Evolutionary conservation across 1,140 invertebrate genomes (phyloP).

Genomic region (Polypedilum vanderplanki): DNA sequence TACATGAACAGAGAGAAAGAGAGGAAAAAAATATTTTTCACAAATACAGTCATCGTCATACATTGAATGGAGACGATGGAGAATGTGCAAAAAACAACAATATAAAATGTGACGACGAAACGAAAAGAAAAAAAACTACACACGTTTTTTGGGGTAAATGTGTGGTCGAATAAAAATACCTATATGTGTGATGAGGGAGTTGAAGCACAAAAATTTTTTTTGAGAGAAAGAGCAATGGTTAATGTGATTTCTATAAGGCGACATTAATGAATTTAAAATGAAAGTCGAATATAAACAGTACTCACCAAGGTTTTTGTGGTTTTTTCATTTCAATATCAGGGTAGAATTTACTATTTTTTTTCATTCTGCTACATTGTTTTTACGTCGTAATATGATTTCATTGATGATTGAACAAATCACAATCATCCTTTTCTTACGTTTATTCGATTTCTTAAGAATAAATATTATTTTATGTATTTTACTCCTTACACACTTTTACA

Average conservation of each 20-base stretch:
- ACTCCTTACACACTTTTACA: neutral
- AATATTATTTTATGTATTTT: neutral
- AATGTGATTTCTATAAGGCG: constrained; percentile 1
- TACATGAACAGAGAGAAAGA: neutral
- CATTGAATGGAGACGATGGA: constrained; percentile 15
- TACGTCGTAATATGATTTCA: neutral
- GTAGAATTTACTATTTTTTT: constrained; percentile 23
- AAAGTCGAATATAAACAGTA: neutral
- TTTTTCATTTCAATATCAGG: constrained; percentile 28
- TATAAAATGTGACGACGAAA: constrained; percentile 23
- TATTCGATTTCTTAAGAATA: neutral
- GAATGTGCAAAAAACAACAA: constrained; percentile 21
- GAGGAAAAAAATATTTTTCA: neutral
- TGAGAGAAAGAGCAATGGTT: neutral
- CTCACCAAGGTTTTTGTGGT: constrained; percentile 25
- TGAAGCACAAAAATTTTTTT: no score
- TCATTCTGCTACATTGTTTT: constrained; percentile 28
- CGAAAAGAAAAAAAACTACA: constrained; percentile 8
- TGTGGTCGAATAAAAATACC: constrained; percentile 28
- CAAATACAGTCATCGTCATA: neutral
- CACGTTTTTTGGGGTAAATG: constrained; percentile 21
- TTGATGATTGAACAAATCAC: neutral
- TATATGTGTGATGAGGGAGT: constrained; percentile 17
- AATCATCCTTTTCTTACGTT: neutral
- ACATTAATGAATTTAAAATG: neutral